Evolutionary conservation across 2,797 vertebrate species (phyloP), one percentile per base, ranked within the genome.

Genomic region (Sternotherus odoratus): DNA sequence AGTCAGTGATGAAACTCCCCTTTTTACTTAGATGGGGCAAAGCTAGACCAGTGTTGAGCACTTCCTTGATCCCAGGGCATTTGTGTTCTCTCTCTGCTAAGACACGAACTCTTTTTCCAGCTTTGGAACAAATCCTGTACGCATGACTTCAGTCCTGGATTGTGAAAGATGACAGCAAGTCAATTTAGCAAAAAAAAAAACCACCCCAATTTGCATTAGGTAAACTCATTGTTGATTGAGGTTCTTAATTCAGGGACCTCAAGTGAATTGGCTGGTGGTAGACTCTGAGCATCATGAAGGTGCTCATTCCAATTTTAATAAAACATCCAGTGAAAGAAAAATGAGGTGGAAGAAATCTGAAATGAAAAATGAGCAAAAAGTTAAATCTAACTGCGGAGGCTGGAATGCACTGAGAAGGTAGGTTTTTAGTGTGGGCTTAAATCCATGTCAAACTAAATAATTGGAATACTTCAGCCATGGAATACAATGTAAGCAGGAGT

Each of bases 401-500:
- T 85, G 69, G 60, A 69, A 77, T 11, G n/a, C 63, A 12, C 12
- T 82, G 54, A 2, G 13, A 46, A 75, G 72, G 36, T 28, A 5
- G 84, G 74, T 16, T 17, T 21, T 17, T 17, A 78, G 53, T 16
- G 50, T 72, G 63, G 28, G 51, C 83, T 77, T 82, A 51, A 5
- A 9, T 3, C 66, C 53, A 30, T 80, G n/a, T 17, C 56, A 72
- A 56, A 77, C 5, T 30, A 72, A 30, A 72, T 79, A 72, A 57
- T 43, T 49, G 36, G 26, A 39, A 87, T 26, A 8, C 3, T 2
- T 33, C 63, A 19, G 46, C 24, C 33, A 6, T 13, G 6, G 43
- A 74, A 24, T 33, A 30, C 51, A 49, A 0, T 0, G 1, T 83
- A 30, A 85, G 80, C 63, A 87, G 33, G 53, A 43, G 0, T 0